phyloP scores from a whole-genome alignment of 2,888 invertebrate genomes.

The Phalera bucephala region DNA sequence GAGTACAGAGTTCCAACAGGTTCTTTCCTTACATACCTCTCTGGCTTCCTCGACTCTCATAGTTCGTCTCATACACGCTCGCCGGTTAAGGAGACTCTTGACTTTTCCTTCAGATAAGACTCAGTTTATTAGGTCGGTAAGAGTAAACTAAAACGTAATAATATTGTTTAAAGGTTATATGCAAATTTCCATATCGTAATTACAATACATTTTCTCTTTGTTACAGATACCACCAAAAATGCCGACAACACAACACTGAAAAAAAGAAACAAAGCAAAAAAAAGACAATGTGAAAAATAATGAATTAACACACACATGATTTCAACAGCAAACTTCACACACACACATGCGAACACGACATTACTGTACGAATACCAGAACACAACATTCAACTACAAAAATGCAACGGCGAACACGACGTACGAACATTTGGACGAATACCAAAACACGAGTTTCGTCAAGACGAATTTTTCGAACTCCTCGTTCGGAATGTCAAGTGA shows the following conservation, averaged over 20 bases:
- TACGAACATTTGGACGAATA: conserved; percentile 31
- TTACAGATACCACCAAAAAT: conserved; percentile 36
- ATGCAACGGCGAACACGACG: conserved; percentile 41
- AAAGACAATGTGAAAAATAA: conserved; percentile 60
- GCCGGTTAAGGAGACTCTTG: too few species aligned
- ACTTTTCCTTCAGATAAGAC: too few species aligned
- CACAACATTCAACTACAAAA: conserved; percentile 43
- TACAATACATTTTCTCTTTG: conserved; percentile 23
- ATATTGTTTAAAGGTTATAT: too few species aligned
- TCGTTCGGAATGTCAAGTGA: conserved; percentile 49
- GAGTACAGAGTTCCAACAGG: too few species aligned
- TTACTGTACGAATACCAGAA: conserved; percentile 37
- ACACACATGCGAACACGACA: conserved; percentile 50
- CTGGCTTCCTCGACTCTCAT: too few species aligned
- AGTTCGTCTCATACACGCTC: too few species aligned
- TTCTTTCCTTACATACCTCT: too few species aligned
- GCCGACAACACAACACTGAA: conserved; percentile 24
- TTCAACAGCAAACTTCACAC: conserved; percentile 67
- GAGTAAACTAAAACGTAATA: too few species aligned
- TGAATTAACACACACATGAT: conserved; percentile 69
- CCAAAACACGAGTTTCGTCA: conserved; percentile 41
- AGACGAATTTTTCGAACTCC: conserved; percentile 41
- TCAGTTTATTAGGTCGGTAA: too few species aligned
- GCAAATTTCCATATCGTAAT: too few species aligned
- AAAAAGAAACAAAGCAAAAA: conserved; percentile 27